Evolutionary conservation across 2,797 vertebrate species (phyloP).

Genomic region (Mormyrus proboscirostris): DNA sequence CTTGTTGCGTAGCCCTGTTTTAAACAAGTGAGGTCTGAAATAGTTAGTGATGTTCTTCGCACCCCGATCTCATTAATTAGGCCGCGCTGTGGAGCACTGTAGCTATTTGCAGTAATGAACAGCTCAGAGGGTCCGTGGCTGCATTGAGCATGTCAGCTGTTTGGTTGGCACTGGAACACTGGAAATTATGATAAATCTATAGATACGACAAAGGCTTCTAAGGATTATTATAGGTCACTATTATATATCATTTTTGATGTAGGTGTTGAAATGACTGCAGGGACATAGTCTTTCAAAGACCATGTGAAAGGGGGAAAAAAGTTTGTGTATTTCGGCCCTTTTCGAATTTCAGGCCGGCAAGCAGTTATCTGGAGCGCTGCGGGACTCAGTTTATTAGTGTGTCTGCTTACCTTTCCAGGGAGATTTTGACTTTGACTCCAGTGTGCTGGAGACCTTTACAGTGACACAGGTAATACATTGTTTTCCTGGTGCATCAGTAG

Average conservation of each 20-base stretch:
- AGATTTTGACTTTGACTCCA: background rate
- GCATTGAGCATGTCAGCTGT: background rate
- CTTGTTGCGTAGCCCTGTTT: background rate
- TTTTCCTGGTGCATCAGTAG: background rate
- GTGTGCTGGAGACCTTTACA: background rate
- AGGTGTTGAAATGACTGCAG: background rate
- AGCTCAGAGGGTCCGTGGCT: background rate
- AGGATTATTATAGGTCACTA: background rate
- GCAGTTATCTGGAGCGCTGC: background rate
- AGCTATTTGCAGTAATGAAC: slow-evolving; percentile 3
- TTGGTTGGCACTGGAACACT: background rate
- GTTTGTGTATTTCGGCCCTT: background rate
- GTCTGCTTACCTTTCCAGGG: background rate
- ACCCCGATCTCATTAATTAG: background rate
- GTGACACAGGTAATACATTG: background rate
- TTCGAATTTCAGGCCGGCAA: background rate
- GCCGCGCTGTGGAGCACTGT: background rate
- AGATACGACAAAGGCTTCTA: background rate
- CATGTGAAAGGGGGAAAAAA: background rate
- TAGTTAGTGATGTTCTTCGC: background rate
- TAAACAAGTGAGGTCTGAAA: background rate
- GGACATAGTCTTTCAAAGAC: background rate
- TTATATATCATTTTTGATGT: background rate
- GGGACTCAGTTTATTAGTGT: background rate
- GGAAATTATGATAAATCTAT: background rate